These are phyloP conservation scores for Tautogolabrus adspersus DNA, from an alignment of 2,113 vertebrate species.

Conservation along the genomic window DNA sequence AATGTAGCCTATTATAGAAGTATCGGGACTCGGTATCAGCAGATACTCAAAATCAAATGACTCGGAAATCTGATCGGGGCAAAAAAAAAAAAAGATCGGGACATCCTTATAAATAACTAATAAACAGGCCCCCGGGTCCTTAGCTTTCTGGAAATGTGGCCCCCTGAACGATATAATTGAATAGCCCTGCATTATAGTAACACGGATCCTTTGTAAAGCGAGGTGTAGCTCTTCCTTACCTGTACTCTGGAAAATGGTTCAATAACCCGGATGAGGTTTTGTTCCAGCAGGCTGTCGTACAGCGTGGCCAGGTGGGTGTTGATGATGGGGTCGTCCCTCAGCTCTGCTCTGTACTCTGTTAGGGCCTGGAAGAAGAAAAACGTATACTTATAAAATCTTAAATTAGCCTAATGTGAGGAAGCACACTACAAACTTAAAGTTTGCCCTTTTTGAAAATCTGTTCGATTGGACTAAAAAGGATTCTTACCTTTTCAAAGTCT, in stretches of 20 bases:
- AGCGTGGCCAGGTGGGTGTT: constrained; percentile 96
- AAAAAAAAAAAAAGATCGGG: too few relatives aligned
- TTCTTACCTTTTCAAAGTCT: constrained; percentile 97
- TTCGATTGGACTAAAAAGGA: neutral
- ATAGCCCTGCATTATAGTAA: too few relatives aligned
- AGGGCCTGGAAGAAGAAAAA: constrained; percentile 85
- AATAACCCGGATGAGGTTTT: constrained; percentile 98
- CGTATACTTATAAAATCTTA: neutral
- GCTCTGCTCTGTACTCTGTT: constrained; percentile 96
- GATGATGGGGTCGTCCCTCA: constrained; percentile 98
- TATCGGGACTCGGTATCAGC: too few relatives aligned
- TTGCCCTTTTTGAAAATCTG: neutral
- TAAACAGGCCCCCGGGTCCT: too few relatives aligned
- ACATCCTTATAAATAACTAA: too few relatives aligned
- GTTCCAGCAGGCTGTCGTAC: constrained; percentile 97
- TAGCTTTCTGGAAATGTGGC: too few relatives aligned
- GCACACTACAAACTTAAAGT: neutral
- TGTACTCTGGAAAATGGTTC: constrained; percentile 99
- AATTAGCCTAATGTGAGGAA: neutral
- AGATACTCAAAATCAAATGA: too few relatives aligned
- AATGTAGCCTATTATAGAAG: too few relatives aligned
- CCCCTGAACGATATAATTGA: too few relatives aligned
- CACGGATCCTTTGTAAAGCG: too few relatives aligned
- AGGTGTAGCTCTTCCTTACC: constrained; percentile 76
- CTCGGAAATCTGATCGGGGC: too few relatives aligned